Percentiles rank a stretch among this genome's conserved stretches.
Evolutionary conservation across 2,888 invertebrate species (phyloP).

Genomic region (Encarsia formosa): DNA sequence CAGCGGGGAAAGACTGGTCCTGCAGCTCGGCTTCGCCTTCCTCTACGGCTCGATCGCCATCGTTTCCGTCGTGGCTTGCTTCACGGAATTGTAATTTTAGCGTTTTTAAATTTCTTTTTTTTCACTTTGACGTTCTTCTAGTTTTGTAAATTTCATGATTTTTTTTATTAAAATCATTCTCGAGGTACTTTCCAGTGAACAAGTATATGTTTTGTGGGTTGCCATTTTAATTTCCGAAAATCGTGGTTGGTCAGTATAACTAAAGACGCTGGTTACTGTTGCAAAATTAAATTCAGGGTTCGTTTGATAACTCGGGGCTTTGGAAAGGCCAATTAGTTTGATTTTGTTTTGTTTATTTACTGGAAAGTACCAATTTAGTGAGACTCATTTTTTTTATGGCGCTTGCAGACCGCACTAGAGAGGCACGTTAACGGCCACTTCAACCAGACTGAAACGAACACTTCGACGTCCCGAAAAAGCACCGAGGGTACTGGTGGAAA

Average conservation of each 20-base stretch:
- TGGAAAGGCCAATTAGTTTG: too few species aligned
- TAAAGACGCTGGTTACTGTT: too few species aligned
- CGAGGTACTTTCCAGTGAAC: conserved; percentile 37
- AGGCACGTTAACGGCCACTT: conserved; percentile 93
- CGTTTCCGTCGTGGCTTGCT: not conserved
- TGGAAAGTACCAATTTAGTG: conserved; percentile 27
- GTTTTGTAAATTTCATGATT: not conserved
- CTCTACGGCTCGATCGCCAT: too few species aligned
- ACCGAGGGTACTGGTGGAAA: conserved; percentile 58
- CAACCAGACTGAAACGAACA: conserved; percentile 62
- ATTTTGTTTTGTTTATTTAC: conserved; percentile 21
- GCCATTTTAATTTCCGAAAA: too few species aligned
- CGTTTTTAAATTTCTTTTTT: not conserved
- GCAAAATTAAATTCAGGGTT: too few species aligned
- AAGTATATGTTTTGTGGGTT: too few species aligned
- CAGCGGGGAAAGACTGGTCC: too few species aligned
- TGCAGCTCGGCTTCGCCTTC: too few species aligned
- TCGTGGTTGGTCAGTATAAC: too few species aligned
- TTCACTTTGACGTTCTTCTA: not conserved
- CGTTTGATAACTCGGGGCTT: too few species aligned
- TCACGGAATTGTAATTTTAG: not conserved
- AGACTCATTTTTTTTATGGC: not conserved
- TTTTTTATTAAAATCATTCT: too few species aligned
- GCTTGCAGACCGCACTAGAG: conserved; percentile 70
- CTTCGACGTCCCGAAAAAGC: conserved; percentile 62